Evolutionary conservation across 2,888 invertebrate species (phyloP).

Genomic region (Eledona agricola): DNA sequence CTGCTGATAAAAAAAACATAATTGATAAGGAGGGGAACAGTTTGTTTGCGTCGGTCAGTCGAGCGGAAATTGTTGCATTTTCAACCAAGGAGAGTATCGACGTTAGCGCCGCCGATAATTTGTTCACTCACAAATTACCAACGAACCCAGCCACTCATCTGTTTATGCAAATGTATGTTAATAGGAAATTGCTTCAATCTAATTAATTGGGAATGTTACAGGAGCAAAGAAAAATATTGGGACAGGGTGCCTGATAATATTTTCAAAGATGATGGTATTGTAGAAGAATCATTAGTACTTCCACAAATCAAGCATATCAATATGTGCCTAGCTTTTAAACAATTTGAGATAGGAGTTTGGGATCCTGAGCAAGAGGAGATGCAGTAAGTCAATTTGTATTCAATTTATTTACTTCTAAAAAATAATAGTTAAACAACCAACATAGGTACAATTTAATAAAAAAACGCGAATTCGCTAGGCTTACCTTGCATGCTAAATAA

Average conservation of each 20-base stretch:
- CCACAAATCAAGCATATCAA: slow-evolving; percentile 40
- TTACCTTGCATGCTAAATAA: too few relatives aligned
- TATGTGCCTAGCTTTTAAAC: slow-evolving; percentile 70
- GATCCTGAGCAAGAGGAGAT: slow-evolving; percentile 50
- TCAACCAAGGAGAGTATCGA: slow-evolving; percentile 49
- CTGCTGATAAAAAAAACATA: slow-evolving; percentile 45
- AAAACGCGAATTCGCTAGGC: too few relatives aligned
- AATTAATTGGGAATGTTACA: slow-evolving; percentile 44
- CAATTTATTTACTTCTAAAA: slow-evolving; percentile 8
- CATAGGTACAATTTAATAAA: too few relatives aligned
- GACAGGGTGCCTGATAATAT: slow-evolving; percentile 38
- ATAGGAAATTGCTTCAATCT: background rate
- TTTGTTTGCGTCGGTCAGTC: slow-evolving; percentile 45
- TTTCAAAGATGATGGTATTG: slow-evolving; percentile 38
- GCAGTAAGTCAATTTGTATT: slow-evolving; percentile 39
- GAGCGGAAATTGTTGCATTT: slow-evolving; percentile 51
- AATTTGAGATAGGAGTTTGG: slow-evolving; percentile 55
- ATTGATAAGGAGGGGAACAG: slow-evolving; percentile 47
- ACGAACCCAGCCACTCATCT: slow-evolving; percentile 23
- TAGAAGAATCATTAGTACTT: slow-evolving; percentile 17
- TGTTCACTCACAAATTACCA: slow-evolving; percentile 49
- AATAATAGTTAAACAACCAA: too few relatives aligned
- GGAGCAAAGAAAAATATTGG: slow-evolving; percentile 44
- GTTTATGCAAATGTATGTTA: slow-evolving; percentile 21
- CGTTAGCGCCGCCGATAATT: slow-evolving; percentile 50